Percentiles rank a stretch among this genome's conserved stretches.
phyloP scores from a whole-genome alignment of 2,797 vertebrate species.

The Premnoplex brunnescens region DNA sequence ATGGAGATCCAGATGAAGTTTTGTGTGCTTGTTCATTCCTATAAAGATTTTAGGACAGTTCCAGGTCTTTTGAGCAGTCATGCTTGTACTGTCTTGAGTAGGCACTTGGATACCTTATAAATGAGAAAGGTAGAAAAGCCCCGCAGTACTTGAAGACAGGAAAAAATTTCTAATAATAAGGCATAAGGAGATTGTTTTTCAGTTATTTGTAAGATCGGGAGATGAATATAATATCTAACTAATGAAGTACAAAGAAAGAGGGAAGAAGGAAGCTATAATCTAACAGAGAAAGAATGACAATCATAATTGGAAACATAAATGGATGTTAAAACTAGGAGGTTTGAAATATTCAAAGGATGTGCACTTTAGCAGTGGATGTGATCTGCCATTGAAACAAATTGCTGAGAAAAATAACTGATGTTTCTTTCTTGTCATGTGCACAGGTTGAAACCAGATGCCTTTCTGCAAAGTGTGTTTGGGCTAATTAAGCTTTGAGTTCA shows the following conservation, averaged over 20 bases:
- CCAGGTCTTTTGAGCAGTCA: neutral
- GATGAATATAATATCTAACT: neutral
- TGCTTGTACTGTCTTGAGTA: neutral
- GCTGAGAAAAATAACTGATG: neutral
- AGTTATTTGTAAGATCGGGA: neutral
- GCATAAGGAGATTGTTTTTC: neutral
- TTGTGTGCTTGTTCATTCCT: neutral
- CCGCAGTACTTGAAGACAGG: neutral
- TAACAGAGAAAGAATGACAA: neutral
- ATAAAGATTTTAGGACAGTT: neutral
- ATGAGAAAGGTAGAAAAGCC: neutral
- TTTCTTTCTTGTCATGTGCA: neutral
- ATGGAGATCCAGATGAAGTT: neutral
- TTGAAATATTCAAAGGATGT: neutral
- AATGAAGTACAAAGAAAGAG: neutral
- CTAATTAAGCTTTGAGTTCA: neutral
- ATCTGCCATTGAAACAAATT: neutral
- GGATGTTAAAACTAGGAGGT: neutral
- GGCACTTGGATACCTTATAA: neutral
- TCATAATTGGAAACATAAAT: neutral
- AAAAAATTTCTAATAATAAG: neutral
- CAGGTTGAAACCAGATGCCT: neutral
- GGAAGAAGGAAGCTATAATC: neutral
- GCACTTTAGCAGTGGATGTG: neutral
- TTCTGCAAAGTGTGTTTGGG: neutral